Evolutionary conservation across 2,113 vertebrate genomes (phyloP), one percentile per base, ranked within the genome.

Genomic region (Nothobranchius kuhntae): DNA sequence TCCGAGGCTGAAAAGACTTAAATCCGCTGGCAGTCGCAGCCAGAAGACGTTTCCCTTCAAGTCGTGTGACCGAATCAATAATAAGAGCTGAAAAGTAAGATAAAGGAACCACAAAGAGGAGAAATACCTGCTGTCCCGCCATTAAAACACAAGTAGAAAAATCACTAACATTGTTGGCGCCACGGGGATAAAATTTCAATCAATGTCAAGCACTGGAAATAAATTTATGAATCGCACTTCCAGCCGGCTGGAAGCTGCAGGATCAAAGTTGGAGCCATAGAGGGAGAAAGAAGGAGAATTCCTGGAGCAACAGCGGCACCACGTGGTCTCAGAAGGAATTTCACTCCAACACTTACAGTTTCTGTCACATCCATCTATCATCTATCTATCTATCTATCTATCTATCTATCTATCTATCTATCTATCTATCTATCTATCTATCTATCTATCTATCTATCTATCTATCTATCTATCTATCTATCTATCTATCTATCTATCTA

Each of bases 151-250:
- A 63, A 57, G 56, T 30, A 53, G 57, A 10, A 40, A 53, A 65
- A 67, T 67, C 73, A 60, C 70, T 67, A 79, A 24, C 61, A n/a
- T 73, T 38, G 68, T 35, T 13, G 66, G 59, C 56, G 55, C 73
- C 46, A 68, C 74, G 3, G 77, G 79, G 65, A 81, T 67, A 78
- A 79, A 68, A 78, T 61, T 81, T 78, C 69, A 74, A 75, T 87
- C 81, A 53, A 70, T 73, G 77, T 62, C 58, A 35, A 78, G 57
- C 61, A 54, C 67, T 45, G 40, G n/a, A 77, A 74, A 80, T 64
- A 70, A 76, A 74, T 66, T 55, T 53, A 0, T 48, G 48, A 73
- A 63, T 40, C 61, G 52, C 51, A 40, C 78, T 47, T 65, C 50
- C 57, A 53, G 76, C 50, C 61, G 48, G 64, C 75, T 61, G 77